A percentile compares a stretch with the other conserved stretches of the same genome.
phyloP scores from a whole-genome alignment of 2,888 invertebrate species.

The Clanis bilineata region DNA sequence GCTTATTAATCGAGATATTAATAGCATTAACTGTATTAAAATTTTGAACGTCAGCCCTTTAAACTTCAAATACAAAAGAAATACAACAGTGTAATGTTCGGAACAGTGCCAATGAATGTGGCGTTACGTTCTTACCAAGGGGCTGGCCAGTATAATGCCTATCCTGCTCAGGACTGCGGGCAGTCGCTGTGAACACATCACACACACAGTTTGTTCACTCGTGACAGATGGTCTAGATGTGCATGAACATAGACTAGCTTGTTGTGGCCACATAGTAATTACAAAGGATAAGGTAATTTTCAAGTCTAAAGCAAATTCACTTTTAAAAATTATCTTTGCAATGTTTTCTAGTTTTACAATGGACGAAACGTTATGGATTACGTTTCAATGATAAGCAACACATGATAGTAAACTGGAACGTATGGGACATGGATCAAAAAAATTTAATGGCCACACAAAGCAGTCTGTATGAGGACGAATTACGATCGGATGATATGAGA shows the following conservation, averaged over 20 bases:
- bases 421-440: slow-evolving; percentile 1
- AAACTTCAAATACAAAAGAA: slow-evolving; percentile 45
- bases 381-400: background rate
- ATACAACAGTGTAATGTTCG: slow-evolving; percentile 64
- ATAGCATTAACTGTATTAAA: background rate
- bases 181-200: slow-evolving; percentile 93
- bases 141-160: slow-evolving; percentile 97
- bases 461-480: slow-evolving; percentile 60
- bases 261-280: slow-evolving; percentile 61
- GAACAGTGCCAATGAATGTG: slow-evolving; percentile 75
- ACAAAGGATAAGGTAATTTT: slow-evolving; percentile 14
- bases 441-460: slow-evolving; percentile 71
- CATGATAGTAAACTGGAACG: slow-evolving; percentile 10
- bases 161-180: slow-evolving; percentile 97
- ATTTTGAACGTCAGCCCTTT: background rate
- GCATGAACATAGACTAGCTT: slow-evolving; percentile 77
- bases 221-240: slow-evolving; percentile 75
- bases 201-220: slow-evolving; percentile 83
- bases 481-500: slow-evolving; percentile 43
- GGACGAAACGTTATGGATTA: slow-evolving; percentile 26
- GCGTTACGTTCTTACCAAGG: slow-evolving; percentile 91
- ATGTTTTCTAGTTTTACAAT: slow-evolving; percentile 63
- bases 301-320: slow-evolving; percentile 17
- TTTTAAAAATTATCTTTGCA: slow-evolving; percentile 63
- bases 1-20: too few relatives aligned